A percentile compares a stretch with the other conserved stretches of the same genome.
phyloP scores from a whole-genome alignment of 2,113 vertebrate genomes.

The Bagarius yarrelli region DNA sequence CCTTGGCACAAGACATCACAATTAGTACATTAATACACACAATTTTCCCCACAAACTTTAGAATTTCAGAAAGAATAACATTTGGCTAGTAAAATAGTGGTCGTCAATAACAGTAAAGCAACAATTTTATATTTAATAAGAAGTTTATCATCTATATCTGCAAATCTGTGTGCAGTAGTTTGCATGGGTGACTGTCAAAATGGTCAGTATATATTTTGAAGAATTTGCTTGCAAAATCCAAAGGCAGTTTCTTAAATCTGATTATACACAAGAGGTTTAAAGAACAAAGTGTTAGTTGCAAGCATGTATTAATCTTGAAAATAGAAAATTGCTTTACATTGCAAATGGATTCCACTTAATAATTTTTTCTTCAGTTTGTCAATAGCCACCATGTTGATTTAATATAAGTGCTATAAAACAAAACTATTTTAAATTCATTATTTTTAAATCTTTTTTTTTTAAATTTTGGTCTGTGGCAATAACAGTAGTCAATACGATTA shows the following conservation, averaged over 20 bases:
- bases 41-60: not conserved
- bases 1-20: conserved; percentile 1
- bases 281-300: not conserved
- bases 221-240: not conserved
- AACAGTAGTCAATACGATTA: not conserved
- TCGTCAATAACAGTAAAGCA: not conserved
- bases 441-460: not conserved
- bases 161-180: not conserved
- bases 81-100: not conserved
- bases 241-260: not conserved
- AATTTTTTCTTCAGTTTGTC: not conserved
- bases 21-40: not conserved
- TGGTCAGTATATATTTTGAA: not conserved
- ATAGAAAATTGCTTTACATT: not conserved
- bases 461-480: not conserved
- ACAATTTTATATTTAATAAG: no score
- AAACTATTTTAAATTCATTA: no score
- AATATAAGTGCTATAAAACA: no score
- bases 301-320: not conserved
- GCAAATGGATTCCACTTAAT: not conserved
- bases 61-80: not conserved
- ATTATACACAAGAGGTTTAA: not conserved
- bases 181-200: not conserved
- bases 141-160: not conserved
- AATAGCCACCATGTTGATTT: not conserved